Evolutionary conservation across 2,888 invertebrate genomes (phyloP), one percentile per base, ranked within the genome.

Genomic region (Epirrhoe tristata): DNA sequence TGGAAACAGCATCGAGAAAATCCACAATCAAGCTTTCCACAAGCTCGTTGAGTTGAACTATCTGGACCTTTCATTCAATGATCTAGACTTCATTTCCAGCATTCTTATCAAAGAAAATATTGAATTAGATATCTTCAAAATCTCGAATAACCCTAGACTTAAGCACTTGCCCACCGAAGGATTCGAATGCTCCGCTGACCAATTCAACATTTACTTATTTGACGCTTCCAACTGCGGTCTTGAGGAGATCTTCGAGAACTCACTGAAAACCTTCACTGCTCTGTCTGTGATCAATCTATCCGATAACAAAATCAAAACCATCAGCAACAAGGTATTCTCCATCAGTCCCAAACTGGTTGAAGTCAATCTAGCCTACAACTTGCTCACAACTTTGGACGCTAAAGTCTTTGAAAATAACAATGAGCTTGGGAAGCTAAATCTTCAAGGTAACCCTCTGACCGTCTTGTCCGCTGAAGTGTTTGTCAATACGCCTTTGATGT

Each of bases 151-250:
- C 81, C 95, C 95, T 2, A 92, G 93, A 55, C 87, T 97, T 52
- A 95, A 94, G 76, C 94, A 94, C 67, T 87, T 97, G 64, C 97
- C 97, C 0, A 91, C 86, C 16, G 94, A 95, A 72, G 95, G 96
- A 50, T 97, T 97, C 83, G 94, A 94, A 72, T 94, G 95, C 73
- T 93, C 93, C 34, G 94, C 94, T 46, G 94, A 94, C 62, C 92
- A 94, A 78, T 95, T 95, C 78, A 95, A 95, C 71, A 94, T 96
- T 67, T 95, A 95, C 81, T 93, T 94, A 52, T 95, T 97, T 78
- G 97, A 97, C 74, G 95, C 97, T 17, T 95, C 96, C 4, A 95
- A 96, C 81, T 97, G 97, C 81, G 96, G 95, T 8, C 93, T 97
- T 17, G 94, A 94, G 57, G 93, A 93, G 67, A 89, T 96, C 62